phyloP scores from a whole-genome alignment of 2,797 vertebrate genomes.

The Cynodonichthys magdalenae region DNA sequence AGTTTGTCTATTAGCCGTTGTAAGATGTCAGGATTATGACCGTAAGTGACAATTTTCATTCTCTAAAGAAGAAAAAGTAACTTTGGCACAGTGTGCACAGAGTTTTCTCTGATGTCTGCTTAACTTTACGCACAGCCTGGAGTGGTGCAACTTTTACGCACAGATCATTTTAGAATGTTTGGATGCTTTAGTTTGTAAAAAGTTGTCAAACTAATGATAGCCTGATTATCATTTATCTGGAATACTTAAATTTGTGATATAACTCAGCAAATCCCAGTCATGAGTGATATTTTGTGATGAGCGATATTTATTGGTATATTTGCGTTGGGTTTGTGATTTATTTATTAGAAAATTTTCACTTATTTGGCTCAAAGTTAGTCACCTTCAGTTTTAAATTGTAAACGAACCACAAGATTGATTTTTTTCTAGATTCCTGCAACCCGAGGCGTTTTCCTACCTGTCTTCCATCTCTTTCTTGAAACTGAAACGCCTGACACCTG shows the following conservation, averaged over 20 bases:
- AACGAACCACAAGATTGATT: neutral
- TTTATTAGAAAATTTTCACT: too few relatives aligned
- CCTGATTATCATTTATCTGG: neutral
- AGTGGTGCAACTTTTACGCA: conserved; percentile 52
- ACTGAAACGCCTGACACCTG: conserved; percentile 69
- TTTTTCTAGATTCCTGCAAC: conserved; percentile 4
- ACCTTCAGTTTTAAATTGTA: neutral
- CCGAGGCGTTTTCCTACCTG: neutral
- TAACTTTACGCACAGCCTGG: neutral
- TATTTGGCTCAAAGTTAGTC: neutral
- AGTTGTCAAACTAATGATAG: neutral
- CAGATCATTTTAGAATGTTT: conserved; percentile 11
- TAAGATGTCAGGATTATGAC: conserved; percentile 87
- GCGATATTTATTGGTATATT: conserved; percentile 12
- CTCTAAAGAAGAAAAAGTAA: conserved; percentile 26
- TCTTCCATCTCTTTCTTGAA: conserved; percentile 9
- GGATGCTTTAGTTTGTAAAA: neutral
- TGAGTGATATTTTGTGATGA: too few relatives aligned
- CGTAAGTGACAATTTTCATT: conserved; percentile 84
- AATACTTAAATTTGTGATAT: neutral
- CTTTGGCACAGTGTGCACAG: neutral
- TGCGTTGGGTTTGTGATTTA: neutral
- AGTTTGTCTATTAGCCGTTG: conserved; percentile 87
- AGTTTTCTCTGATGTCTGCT: neutral
- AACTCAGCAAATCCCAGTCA: neutral